phyloP scores from a whole-genome alignment of 2,797 vertebrate species.

The Fratercula arctica region DNA sequence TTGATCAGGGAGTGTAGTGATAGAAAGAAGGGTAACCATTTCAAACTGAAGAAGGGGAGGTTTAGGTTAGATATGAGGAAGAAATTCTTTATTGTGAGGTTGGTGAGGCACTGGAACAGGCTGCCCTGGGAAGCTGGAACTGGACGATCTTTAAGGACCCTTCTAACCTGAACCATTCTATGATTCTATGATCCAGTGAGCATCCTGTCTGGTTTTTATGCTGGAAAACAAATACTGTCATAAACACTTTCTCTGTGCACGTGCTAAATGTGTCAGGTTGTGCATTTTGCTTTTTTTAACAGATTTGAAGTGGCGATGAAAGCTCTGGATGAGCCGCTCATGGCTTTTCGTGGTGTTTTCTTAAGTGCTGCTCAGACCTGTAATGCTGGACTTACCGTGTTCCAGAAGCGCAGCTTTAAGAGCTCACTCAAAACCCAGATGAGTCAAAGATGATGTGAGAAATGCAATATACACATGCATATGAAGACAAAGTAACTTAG shows the following conservation, averaged over 20 bases:
- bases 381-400: neutral
- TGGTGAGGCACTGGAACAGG: too few species aligned
- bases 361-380: neutral
- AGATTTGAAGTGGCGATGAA: neutral
- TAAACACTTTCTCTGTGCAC: neutral
- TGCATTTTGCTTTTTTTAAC: neutral
- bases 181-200: neutral
- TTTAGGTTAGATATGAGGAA: too few species aligned
- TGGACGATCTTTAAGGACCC: too few species aligned
- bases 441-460: neutral
- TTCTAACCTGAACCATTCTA: too few species aligned
- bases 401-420: neutral
- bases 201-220: neutral
- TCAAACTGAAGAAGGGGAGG: too few species aligned
- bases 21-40: too few species aligned
- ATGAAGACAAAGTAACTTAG: neutral
- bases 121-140: too few species aligned
- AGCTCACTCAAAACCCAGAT: neutral
- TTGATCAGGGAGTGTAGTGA: too few species aligned
- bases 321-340: neutral
- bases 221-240: neutral
- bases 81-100: too few species aligned
- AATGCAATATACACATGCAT: neutral
- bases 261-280: neutral
- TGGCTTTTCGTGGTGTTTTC: neutral